Evolutionary conservation across 2,113 vertebrate species (phyloP).

Genomic region (Semnornis frantzii): DNA sequence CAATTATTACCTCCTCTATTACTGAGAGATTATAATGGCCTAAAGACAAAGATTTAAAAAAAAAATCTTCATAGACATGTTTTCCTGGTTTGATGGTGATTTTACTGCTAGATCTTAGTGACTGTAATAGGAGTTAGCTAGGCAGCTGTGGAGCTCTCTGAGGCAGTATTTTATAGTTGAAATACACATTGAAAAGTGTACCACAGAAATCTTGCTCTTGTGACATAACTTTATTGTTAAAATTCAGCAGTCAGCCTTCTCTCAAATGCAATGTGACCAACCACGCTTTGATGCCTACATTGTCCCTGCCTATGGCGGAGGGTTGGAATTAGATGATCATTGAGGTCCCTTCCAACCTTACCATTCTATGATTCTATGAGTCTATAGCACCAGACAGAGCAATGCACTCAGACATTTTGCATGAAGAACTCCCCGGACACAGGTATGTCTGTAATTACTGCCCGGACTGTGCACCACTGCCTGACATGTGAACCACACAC

Average conservation of each 20-base stretch:
- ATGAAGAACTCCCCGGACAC: not conserved
- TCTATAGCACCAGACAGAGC: not conserved
- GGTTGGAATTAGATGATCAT: no score
- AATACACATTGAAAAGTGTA: not conserved
- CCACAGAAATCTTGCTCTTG: not conserved
- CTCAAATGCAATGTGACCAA: not conserved
- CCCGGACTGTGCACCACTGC: not conserved
- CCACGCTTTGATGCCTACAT: not conserved
- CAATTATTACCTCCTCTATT: not conserved
- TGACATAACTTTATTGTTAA: not conserved
- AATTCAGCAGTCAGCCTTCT: not conserved
- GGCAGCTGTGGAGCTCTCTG: constrained; percentile 11
- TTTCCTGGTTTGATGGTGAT: not conserved
- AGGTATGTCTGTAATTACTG: not conserved
- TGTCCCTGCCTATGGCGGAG: no score
- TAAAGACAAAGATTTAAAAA: not conserved
- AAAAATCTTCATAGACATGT: not conserved
- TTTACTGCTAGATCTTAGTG: not conserved
- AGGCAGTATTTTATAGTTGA: constrained; percentile 33
- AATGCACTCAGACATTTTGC: not conserved
- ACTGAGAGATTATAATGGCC: not conserved
- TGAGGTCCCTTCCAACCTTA: no score
- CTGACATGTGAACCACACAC: not conserved
- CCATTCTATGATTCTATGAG: no score
- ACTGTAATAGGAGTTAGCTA: not conserved